Base-by-base conservation (phyloP, 2,113 vertebrate genomes). In the Heptranchias perlo region DNA sequence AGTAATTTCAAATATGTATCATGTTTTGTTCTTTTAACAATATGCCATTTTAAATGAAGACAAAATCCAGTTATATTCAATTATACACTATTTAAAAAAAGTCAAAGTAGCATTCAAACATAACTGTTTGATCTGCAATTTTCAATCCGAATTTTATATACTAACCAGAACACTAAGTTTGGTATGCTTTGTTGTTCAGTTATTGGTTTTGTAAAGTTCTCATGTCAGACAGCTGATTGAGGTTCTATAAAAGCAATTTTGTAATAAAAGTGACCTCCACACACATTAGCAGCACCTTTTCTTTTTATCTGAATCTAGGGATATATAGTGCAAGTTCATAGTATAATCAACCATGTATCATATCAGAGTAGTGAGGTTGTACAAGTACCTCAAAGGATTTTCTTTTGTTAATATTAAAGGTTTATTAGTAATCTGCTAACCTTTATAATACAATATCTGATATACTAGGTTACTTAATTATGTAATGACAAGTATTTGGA, bases 271-370 rank as follows among this genome's bases (percentile, higher is more conserved):
- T 95, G 94, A 69, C 64, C 65, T 69, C 94, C 25, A 69, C 44
- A 69, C 44, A 95, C 47, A 73, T 73, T 95, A 95, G 94, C 94
- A 95, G 94, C 94, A 95, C 58, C 47, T 89, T 87, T 91, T 93
- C 35, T 87, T 87, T 95, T 28, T 64, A 94, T 69, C 8, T 69
- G 44, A 69, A 31, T 95, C 65, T 69, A 64, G 58, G 65, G 65
- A 95, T 47, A 95, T 52, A 95, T 95, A 95, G 94, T 95, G 94
- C 94, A 95, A 95, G 65, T 95, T 69, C 47, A 28, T 95, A 69
- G 94, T 95, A 73, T 95, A 94, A n/a, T 94, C 23, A 35, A 86
- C 82, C 82, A 91, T 35, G 28, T 52, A 58, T 35, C 69, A 31
- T 44, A 82, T 82, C 39, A 61, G n/a, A 93, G 61, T 64, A n/a